phyloP scores from a whole-genome alignment of 2,113 vertebrate species.

The Sebastes fasciatus region DNA sequence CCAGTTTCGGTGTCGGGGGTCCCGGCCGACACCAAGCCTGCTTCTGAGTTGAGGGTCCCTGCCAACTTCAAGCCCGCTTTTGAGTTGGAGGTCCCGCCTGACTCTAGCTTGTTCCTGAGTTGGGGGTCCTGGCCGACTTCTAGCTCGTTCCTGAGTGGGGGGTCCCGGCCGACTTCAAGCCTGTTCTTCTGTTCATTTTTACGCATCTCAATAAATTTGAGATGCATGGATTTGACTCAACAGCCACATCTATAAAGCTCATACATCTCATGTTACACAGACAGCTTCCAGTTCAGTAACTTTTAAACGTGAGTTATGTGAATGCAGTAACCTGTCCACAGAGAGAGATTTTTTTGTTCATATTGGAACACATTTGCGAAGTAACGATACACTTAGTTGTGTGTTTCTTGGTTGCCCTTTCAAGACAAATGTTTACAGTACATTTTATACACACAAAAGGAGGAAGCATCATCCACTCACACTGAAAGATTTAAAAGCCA shows the following conservation, averaged over 20 bases:
- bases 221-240: not conserved
- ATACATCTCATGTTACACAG: not conserved
- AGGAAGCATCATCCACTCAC: constrained; percentile 9
- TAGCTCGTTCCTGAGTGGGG: no score
- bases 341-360: constrained; percentile 5
- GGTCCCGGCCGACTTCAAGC: no score
- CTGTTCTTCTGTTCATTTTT: no score
- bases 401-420: constrained; percentile 4
- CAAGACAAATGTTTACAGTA: constrained; percentile 3
- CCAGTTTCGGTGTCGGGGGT: no score
- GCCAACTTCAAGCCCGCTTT: no score
- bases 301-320: constrained; percentile 13
- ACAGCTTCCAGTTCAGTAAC: not conserved
- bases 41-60: no score
- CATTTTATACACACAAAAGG: not conserved
- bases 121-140: no score
- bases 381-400: not conserved
- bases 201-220: no score
- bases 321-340: not conserved
- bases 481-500: constrained; percentile 1
- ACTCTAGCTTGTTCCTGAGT: no score
- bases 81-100: no score
- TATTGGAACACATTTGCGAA: not conserved
- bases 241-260: not conserved
- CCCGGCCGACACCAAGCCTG: no score